Evolutionary conservation across 2,113 vertebrate genomes (phyloP).

Genomic region (Polypterus bichir): DNA sequence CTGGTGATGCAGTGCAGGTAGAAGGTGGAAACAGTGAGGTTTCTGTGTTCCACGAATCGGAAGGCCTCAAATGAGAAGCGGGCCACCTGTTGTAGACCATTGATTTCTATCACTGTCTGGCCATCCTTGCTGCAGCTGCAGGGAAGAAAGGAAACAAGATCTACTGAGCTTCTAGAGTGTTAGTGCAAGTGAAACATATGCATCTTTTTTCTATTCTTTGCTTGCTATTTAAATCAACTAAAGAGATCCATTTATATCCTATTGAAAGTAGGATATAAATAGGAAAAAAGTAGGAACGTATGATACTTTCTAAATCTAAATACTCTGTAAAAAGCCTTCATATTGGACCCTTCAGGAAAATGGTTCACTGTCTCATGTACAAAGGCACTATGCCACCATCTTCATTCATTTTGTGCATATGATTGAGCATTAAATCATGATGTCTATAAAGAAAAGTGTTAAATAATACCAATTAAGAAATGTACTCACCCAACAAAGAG

Average conservation of each 20-base stretch:
- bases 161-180: too few relatives aligned
- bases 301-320: background rate
- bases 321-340: background rate
- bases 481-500: constrained; percentile 54
- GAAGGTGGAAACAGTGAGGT: constrained; percentile 42
- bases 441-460: too few relatives aligned
- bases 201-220: too few relatives aligned
- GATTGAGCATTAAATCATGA: too few relatives aligned
- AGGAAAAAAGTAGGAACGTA: too few relatives aligned
- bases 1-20: constrained; percentile 53
- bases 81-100: constrained; percentile 36
- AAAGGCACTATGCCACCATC: too few relatives aligned
- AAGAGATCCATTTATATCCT: too few relatives aligned
- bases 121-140: constrained; percentile 37
- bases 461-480: background rate
- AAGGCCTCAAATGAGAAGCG: constrained; percentile 54
- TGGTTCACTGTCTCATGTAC: background rate
- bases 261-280: too few relatives aligned
- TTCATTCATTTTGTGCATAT: too few relatives aligned
- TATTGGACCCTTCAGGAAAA: background rate
- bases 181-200: too few relatives aligned
- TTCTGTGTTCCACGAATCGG: constrained; percentile 44
- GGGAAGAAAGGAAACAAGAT: constrained; percentile 3
- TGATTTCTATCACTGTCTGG: constrained; percentile 34
- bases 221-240: too few relatives aligned